Base-by-base conservation (phyloP, 2,888 invertebrate species). In the Drosophila picticornis region DNA sequence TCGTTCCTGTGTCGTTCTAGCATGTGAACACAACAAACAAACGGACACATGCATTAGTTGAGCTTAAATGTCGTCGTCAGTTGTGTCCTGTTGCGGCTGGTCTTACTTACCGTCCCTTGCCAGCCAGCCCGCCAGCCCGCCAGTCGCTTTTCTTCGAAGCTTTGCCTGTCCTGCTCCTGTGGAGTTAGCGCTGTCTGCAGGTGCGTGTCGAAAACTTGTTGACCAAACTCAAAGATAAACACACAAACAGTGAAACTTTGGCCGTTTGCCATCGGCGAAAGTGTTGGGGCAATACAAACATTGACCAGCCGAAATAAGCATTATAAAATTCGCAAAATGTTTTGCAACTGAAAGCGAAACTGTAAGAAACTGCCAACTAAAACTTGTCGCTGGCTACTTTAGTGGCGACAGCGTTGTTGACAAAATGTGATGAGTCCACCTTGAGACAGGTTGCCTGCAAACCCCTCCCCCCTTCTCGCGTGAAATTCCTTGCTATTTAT, bases 221-320 rank as follows among this genome's bases (percentile, higher is more conserved):
- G 91, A 90, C 91, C 91, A 89, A 91, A 91, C 86, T 84, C 81
- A 72, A 88, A 90, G 83, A 84, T 76, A 91, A 91, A 81, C 83
- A 88, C 73, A 80, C 68, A 83, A 53, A 71, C 63, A 58, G 69
- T 55, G 52, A 73, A 79, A 73, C 71, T 71, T 67, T 65, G 38
- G 31, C 59, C 59, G 59, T 62, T 65, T 79, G 72, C 66, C 70
- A 66, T 72, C 55, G 69, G 68, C 27, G 83, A 87, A 82, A 89
- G 85, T 90, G 89, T 90, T 88, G 82, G 61, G 32, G 56, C 57
- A 76, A 57, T 50, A 63, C 81, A 89, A 90, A 89, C 75, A 85
- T 80, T 75, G 75, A 72, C 59, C 75, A 70, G 74, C 65, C 81
- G 63, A 84, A 85, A 85, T 85, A 89, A 84, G 85, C 88, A 84